Evolutionary conservation across 1,140 invertebrate species (phyloP), one percentile per base, ranked within the genome.

Genomic region (Solenopsis invicta): DNA sequence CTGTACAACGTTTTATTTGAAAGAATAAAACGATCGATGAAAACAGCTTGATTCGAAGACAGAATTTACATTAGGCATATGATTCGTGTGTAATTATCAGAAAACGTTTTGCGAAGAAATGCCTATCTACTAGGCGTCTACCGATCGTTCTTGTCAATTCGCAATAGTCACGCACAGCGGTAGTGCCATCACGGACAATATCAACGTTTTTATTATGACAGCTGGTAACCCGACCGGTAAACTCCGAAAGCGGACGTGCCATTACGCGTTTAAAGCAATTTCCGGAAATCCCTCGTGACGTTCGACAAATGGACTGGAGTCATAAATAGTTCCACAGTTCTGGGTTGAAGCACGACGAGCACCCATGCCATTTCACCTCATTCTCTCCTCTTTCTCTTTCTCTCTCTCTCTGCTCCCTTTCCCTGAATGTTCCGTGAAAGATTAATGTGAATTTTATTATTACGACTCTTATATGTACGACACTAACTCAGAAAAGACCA

Each of bases 391-490:
- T 9, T 45, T 12, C 21, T 24, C 48, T 29, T 4, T 6, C 45
- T 45, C 18, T 54, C 48, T 54, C 24, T 37, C 37, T 41, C 34
- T 24, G 21, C 34, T 24, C 13, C 13, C n/a, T n/a, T 62, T 41
- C 24, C 24, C 13, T 21, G 16, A 50, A 45, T 24, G 37, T 78
- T 66, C 37, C 75, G 74, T 66, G 59, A 67, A 85, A 85, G 74
- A 85, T 85, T 85, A 85, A 85, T 85, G 82, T 66, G 74, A 64
- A 80, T 85, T 85, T 85, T 85, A 85, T 85, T 85, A 85, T 85
- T 78, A 85, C 72, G 74, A 85, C 74, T 54, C 72, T 66, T 85
- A 77, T 64, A 85, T 61, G 56, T 76, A 85, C 56, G 50, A 71
- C 50, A 59, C 50, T 81, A 81, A 81, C 78, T 45, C 50, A 45